Conservation (phyloP, 2,888 invertebrate species). For the Pachydiplax longipennis region DNA sequence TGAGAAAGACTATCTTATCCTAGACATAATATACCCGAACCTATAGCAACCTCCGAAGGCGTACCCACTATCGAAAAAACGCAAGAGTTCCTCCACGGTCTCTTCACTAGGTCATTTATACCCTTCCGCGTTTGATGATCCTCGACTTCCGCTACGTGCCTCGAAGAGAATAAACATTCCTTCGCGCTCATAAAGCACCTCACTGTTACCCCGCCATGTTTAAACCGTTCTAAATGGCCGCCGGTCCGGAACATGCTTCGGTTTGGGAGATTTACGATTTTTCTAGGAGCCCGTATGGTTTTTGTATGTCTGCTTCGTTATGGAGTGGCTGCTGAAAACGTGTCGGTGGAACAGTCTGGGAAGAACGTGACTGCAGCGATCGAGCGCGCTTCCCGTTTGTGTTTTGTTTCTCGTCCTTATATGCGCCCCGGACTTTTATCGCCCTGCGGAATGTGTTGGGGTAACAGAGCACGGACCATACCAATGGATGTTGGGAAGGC, state of each 20-base stretch:
- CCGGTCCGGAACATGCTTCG: constrained; percentile 31
- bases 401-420: background rate
- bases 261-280: constrained; percentile 3
- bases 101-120: background rate
- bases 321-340: background rate
- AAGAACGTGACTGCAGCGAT: background rate
- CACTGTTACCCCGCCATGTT: constrained; percentile 4
- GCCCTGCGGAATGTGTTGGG: background rate
- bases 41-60: background rate
- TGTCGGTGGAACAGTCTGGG: background rate
- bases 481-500: too few relatives aligned
- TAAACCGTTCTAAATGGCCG: background rate
- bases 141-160: constrained; percentile 36
- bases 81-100: background rate
- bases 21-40: constrained; percentile 21
- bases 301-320: constrained; percentile 19
- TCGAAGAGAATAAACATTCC: background rate
- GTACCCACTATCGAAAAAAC: background rate
- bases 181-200: background rate
- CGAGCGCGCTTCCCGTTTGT: background rate
- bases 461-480: too few relatives aligned
- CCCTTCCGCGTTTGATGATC: constrained; percentile 27
- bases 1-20: background rate
- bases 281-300: constrained; percentile 9
- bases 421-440: background rate